These are phyloP conservation scores for Torymus texanus DNA, from an alignment of 2,888 invertebrate species.

Conservation along the genomic window DNA sequence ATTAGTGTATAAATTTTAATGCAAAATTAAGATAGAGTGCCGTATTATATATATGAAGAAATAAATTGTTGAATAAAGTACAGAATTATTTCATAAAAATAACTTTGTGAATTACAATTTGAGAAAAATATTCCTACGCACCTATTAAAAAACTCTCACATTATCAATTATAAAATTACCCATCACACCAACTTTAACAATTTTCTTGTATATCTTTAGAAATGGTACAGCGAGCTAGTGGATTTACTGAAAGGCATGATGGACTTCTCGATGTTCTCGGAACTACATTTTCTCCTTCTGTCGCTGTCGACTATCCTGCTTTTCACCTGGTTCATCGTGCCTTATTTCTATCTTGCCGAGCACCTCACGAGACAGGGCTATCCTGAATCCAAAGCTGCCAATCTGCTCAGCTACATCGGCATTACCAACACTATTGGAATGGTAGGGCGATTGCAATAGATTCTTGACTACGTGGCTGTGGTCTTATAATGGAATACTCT, in stretches of 20 bases:
- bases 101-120: too few species aligned
- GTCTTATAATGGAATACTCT: neutral
- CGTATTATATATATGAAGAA: too few species aligned
- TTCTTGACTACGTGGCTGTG: neutral
- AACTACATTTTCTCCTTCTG: slow-evolving; percentile 86
- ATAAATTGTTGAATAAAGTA: too few species aligned
- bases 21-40: too few species aligned
- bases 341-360: slow-evolving; percentile 95
- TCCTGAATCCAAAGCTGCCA: slow-evolving; percentile 84
- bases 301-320: slow-evolving; percentile 91
- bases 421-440: slow-evolving; percentile 93
- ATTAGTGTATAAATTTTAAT: too few species aligned
- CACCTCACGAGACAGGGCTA: slow-evolving; percentile 85
- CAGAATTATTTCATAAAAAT: too few species aligned
- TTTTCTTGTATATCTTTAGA: slow-evolving; percentile 75
- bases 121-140: too few species aligned
- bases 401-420: slow-evolving; percentile 90
- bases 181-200: too few species aligned
- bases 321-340: slow-evolving; percentile 96
- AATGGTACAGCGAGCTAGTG: slow-evolving; percentile 83
- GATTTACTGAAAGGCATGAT: slow-evolving; percentile 84
- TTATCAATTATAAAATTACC: too few species aligned
- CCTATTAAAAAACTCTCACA: too few species aligned
- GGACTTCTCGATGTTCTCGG: slow-evolving; percentile 87
- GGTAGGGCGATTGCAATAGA: slow-evolving; percentile 76